Evolutionary conservation across 2,888 invertebrate species (phyloP).

Genomic region (Caprella mutica): DNA sequence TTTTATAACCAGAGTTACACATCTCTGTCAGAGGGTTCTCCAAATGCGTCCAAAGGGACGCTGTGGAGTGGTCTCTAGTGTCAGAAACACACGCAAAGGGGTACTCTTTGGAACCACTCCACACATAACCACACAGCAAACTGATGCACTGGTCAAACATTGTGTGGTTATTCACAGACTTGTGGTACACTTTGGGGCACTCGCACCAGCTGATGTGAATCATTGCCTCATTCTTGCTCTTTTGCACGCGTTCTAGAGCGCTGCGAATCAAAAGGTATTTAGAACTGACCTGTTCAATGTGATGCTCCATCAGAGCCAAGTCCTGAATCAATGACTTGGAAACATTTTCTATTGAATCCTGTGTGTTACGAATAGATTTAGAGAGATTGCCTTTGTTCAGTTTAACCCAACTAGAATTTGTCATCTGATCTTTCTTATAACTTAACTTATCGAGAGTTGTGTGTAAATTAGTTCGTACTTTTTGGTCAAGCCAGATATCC

Average conservation of each 20-base stretch:
- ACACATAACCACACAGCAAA: slow-evolving; percentile 5
- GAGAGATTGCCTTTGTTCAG: background rate
- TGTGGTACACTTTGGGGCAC: slow-evolving; percentile 1
- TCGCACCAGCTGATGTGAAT: slow-evolving; percentile 6
- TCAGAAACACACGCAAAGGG: background rate
- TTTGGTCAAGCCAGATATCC: background rate
- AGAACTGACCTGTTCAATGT: background rate
- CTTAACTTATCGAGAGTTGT: background rate
- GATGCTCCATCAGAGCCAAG: background rate
- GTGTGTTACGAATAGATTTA: background rate
- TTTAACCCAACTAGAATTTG: slow-evolving; percentile 1
- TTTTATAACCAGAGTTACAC: background rate
- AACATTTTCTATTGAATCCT: background rate
- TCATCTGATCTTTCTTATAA: background rate
- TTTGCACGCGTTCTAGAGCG: background rate
- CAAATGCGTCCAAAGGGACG: slow-evolving; percentile 2
- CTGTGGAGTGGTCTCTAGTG: background rate
- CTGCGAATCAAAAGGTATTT: slow-evolving; percentile 2
- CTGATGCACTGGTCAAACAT: background rate
- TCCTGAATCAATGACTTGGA: background rate
- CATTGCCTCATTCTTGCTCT: background rate
- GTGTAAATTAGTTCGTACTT: background rate
- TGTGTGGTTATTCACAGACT: background rate
- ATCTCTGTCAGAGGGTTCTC: background rate
- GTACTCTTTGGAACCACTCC: background rate